Evolutionary conservation across 2,888 invertebrate genomes (phyloP).

Genomic region (Lacanobia oleracea): DNA sequence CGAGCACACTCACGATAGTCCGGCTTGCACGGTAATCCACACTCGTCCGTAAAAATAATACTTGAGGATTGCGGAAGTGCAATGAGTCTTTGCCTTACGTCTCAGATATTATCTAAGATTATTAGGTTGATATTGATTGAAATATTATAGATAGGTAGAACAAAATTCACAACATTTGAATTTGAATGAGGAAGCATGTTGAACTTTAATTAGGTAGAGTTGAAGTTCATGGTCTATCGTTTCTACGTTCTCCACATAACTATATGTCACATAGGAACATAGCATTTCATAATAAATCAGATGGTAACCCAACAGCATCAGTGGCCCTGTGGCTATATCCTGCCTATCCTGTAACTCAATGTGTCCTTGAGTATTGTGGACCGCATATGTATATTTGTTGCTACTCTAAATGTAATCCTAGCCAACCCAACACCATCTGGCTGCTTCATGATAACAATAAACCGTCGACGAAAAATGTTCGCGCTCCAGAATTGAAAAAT

Average conservation of each 20-base stretch:
- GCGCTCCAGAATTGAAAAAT: slow-evolving; percentile 61
- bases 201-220: no score
- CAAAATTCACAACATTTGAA: background rate
- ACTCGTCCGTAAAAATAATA: slow-evolving; percentile 50
- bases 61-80: slow-evolving; percentile 37
- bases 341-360: background rate
- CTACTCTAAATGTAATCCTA: slow-evolving; percentile 42
- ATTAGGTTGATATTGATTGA: background rate
- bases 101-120: background rate
- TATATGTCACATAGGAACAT: no score
- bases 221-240: no score
- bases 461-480: slow-evolving; percentile 55
- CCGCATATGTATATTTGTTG: slow-evolving; percentile 33
- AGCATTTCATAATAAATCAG: no score
- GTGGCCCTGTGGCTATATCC: background rate
- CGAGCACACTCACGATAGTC: slow-evolving; percentile 39
- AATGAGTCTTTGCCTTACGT: background rate
- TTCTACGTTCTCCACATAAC: no score
- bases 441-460: slow-evolving; percentile 55
- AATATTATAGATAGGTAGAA: background rate
- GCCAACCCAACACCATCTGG: slow-evolving; percentile 51
- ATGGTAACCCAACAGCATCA: no score
- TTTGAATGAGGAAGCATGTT: background rate
- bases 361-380: slow-evolving; percentile 16
- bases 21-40: slow-evolving; percentile 37